These are phyloP conservation scores for Mastomys coucha DNA, from an alignment of 2,113 vertebrate genomes.

Conservation along the genomic window DNA sequence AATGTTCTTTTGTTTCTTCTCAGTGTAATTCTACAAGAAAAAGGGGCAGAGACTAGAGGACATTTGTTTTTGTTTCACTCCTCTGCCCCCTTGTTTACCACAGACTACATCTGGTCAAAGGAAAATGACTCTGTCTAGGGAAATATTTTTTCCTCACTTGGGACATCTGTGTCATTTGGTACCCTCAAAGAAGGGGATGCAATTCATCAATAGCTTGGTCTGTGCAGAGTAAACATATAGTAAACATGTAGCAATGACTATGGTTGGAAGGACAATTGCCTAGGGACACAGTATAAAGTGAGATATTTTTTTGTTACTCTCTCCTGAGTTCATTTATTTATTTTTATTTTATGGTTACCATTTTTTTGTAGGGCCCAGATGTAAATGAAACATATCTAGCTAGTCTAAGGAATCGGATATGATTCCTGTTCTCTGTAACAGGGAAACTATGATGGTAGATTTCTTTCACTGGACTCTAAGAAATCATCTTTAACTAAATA, in stretches of 20 bases:
- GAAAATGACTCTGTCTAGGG: constrained; percentile 28
- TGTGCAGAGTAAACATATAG: background rate
- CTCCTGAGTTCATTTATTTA: background rate
- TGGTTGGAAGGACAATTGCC: background rate
- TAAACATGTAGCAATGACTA: background rate
- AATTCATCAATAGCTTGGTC: constrained; percentile 1
- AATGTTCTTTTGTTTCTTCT: constrained; percentile 31
- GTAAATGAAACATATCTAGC: background rate
- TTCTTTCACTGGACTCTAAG: background rate
- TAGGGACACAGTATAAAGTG: background rate
- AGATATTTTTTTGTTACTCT: background rate
- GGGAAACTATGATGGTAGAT: background rate
- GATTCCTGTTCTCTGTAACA: constrained; percentile 44
- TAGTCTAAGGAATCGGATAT: constrained; percentile 34
- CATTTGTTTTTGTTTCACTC: background rate
- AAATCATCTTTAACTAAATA: constrained; percentile 2
- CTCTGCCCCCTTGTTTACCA: background rate
- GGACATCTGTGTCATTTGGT: constrained; percentile 29
- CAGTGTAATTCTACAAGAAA: background rate
- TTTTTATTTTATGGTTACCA: background rate
- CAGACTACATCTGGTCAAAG: background rate
- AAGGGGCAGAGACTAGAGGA: background rate
- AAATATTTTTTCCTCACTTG: constrained; percentile 4
- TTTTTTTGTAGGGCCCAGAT: background rate
- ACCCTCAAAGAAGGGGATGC: background rate